Evolutionary conservation across 2,113 vertebrate species (phyloP).

Genomic region (Dromiciops gliroides): DNA sequence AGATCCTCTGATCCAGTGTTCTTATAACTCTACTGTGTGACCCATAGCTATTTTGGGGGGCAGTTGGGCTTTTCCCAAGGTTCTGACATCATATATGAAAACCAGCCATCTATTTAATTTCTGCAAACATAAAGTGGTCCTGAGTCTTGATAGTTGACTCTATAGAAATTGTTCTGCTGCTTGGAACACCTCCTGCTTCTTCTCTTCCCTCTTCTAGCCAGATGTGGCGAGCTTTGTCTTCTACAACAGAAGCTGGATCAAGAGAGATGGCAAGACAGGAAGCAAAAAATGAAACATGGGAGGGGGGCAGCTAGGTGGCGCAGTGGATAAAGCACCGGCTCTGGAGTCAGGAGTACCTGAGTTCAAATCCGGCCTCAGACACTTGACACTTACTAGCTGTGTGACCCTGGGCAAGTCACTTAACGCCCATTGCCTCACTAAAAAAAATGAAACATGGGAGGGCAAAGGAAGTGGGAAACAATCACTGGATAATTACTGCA

Average conservation of each 20-base stretch:
- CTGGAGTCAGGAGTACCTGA: too few relatives aligned
- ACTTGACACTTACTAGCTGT: too few relatives aligned
- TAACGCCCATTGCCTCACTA: too few relatives aligned
- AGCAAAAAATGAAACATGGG: not conserved
- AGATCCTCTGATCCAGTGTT: not conserved
- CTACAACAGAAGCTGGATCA: not conserved
- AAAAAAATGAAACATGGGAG: not conserved
- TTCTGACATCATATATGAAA: not conserved
- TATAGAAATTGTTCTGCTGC: not conserved
- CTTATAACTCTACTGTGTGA: not conserved
- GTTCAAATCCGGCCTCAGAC: too few relatives aligned
- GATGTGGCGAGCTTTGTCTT: not conserved
- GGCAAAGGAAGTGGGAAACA: not conserved
- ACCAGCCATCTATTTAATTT: not conserved
- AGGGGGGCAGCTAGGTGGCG: too few relatives aligned
- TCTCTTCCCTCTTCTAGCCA: not conserved
- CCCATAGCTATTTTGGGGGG: not conserved
- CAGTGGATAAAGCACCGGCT: too few relatives aligned
- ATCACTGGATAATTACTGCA: not conserved
- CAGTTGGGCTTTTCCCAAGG: not conserved
- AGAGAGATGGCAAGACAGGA: not conserved
- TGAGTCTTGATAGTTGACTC: not conserved
- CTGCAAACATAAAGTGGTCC: not conserved
- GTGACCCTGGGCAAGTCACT: too few relatives aligned
- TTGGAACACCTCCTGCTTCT: not conserved